These are phyloP conservation scores for Gymnorhina tibicen DNA, from an alignment of 2,113 vertebrate species.

Conservation along the genomic window DNA sequence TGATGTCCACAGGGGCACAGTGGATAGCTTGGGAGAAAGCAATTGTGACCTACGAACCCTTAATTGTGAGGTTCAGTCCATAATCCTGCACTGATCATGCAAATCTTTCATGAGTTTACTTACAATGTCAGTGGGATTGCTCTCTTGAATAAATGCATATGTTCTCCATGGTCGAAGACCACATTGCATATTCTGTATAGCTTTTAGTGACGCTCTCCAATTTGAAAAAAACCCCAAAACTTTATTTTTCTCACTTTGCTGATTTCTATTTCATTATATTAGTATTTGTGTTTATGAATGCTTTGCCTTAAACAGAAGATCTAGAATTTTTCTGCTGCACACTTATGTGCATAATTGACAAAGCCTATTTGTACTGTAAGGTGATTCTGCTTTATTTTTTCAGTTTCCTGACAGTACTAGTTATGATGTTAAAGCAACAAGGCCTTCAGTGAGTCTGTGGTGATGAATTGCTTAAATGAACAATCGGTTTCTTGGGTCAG, in stretches of 20 bases:
- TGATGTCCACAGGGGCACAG: background rate
- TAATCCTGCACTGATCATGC: background rate
- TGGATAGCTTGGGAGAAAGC: background rate
- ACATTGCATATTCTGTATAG: background rate
- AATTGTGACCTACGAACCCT: background rate
- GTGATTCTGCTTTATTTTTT: slow-evolving; percentile 15
- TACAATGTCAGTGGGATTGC: background rate
- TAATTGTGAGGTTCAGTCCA: background rate
- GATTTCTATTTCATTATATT: background rate
- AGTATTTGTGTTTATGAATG: background rate
- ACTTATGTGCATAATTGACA: background rate
- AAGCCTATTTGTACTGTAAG: background rate
- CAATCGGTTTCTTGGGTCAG: background rate
- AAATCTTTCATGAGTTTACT: background rate
- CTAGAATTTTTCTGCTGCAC: background rate
- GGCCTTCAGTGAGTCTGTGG: slow-evolving; percentile 15
- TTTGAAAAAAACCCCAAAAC: background rate
- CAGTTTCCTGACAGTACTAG: background rate
- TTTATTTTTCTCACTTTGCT: background rate
- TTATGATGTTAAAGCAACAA: background rate
- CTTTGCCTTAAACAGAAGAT: background rate
- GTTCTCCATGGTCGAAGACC: background rate
- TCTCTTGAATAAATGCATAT: background rate
- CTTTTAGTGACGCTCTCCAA: background rate
- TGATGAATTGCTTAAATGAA: background rate